These are phyloP conservation scores for Sarcophaga variegata DNA, from an alignment of 2,888 invertebrate species.

Conservation along the genomic window DNA sequence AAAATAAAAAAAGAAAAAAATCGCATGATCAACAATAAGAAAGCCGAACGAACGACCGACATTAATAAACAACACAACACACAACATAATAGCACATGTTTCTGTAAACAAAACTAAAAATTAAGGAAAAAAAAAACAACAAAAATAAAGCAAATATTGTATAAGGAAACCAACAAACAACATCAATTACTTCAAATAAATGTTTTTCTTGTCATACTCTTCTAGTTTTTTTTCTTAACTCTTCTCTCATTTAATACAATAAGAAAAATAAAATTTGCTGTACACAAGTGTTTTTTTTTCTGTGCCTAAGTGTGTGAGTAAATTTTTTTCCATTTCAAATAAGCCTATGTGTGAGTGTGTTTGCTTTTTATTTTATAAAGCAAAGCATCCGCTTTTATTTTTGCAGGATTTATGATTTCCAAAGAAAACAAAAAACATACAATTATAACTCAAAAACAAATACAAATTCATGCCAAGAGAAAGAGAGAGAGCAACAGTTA, in stretches of 20 bases:
- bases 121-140: constrained; percentile 5
- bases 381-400: constrained; percentile 56
- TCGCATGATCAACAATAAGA: constrained; percentile 54
- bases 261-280: neutral
- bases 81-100: constrained; percentile 1
- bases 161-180: constrained; percentile 1
- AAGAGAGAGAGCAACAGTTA: too few relatives aligned
- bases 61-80: constrained; percentile 27
- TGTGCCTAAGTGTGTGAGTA: neutral
- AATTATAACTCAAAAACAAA: neutral
- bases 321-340: neutral
- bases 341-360: neutral
- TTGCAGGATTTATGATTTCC: constrained; percentile 66
- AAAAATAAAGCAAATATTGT: constrained; percentile 12
- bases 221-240: neutral
- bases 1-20: constrained; percentile 37
- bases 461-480: too few relatives aligned
- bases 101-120: neutral
- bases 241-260: neutral
- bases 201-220: constrained; percentile 26
- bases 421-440: constrained; percentile 30
- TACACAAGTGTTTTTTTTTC: neutral
- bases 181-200: constrained; percentile 21
- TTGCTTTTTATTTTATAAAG: neutral
- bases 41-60: constrained; percentile 24